Evolutionary conservation across 2,113 vertebrate genomes (phyloP).

Genomic region (Pomatorhinus ruficollis): DNA sequence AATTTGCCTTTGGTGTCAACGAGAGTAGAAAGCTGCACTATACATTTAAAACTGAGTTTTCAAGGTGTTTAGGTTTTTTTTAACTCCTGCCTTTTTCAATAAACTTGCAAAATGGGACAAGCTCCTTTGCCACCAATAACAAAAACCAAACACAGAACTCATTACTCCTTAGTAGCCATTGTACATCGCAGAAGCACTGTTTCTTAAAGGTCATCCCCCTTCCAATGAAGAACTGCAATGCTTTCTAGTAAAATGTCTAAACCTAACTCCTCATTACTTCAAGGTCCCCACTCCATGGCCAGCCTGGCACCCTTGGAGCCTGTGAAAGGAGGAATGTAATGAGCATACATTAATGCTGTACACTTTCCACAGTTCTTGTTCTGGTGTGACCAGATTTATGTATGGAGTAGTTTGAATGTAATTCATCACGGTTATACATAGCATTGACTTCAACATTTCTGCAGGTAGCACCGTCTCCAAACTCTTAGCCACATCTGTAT

Average conservation of each 20-base stretch:
- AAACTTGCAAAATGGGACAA: not conserved
- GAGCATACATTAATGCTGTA: not conserved
- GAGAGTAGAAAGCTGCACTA: not conserved
- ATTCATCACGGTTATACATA: not conserved
- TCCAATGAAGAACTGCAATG: not conserved
- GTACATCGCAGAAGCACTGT: not conserved
- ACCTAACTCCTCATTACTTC: not conserved
- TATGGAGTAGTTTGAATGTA: not conserved
- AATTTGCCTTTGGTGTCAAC: constrained; percentile 26
- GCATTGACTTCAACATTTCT: not conserved
- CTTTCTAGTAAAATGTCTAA: constrained; percentile 27
- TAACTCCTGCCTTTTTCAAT: not conserved
- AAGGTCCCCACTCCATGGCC: not conserved
- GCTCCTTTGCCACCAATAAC: not conserved
- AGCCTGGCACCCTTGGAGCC: not conserved
- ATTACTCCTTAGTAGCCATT: not conserved
- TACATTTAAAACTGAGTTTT: not conserved
- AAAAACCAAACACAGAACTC: not conserved
- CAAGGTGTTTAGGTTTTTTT: not conserved
- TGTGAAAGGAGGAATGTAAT: constrained; percentile 24
- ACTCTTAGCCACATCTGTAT: not conserved
- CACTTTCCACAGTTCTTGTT: constrained; percentile 35
- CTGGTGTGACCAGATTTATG: constrained; percentile 54
- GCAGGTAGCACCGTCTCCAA: not conserved
- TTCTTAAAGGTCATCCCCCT: not conserved